Evolutionary conservation across 2,113 vertebrate species (phyloP).

Genomic region (Psilopsiagon aurifrons): DNA sequence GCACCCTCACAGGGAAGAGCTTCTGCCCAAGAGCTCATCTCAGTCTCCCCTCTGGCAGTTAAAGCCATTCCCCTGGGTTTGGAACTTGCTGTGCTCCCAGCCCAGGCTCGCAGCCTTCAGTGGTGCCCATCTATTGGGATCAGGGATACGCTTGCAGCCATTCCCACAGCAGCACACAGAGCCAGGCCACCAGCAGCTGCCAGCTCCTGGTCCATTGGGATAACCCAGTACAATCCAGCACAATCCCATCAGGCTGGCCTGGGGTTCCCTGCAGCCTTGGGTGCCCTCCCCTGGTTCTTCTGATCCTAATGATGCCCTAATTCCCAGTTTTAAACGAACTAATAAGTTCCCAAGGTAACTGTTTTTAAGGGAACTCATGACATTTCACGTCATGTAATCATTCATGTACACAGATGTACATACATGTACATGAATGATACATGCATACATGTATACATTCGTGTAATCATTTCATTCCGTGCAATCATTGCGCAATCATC

Average conservation of each 20-base stretch:
- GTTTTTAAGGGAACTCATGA: neutral
- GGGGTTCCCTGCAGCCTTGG: rapidly evolving
- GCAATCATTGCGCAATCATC: too few species aligned
- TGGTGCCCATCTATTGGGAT: rapidly evolving
- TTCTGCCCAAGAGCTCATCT: neutral
- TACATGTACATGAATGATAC: too few species aligned
- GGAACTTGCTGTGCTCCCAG: neutral
- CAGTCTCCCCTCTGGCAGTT: neutral
- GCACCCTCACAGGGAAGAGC: rapidly evolving
- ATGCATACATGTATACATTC: too few species aligned
- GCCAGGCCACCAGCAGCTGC: neutral
- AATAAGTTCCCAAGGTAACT: neutral
- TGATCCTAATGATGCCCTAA: neutral
- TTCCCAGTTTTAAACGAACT: neutral
- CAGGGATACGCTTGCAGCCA: neutral
- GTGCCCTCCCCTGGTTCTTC: neutral
- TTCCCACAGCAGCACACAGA: neutral
- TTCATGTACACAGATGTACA: too few species aligned
- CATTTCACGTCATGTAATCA: neutral
- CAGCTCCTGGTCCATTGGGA: neutral
- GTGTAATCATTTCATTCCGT: too few species aligned
- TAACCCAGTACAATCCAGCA: neutral
- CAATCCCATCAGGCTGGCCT: neutral
- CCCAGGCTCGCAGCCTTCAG: neutral
- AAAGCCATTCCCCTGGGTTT: neutral